Evolutionary conservation across 2,113 vertebrate genomes (phyloP), one percentile per base, ranked within the genome.

Genomic region (Sterna hirundo): DNA sequence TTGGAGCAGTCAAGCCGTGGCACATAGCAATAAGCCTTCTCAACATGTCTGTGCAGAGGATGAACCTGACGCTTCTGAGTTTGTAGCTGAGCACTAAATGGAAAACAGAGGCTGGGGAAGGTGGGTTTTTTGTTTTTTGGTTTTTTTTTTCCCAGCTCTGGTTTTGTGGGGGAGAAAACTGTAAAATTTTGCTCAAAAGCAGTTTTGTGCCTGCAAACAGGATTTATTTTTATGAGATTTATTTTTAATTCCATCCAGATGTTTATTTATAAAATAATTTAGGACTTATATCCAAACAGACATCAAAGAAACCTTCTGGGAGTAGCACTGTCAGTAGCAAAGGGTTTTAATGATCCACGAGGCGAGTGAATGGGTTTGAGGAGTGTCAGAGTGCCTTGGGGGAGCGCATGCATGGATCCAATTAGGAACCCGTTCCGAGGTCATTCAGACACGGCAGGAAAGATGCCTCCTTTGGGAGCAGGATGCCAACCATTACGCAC

Each of bases 171-270:
- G 54, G 51, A 91, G 52, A 95, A 94, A 91, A 91, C 20, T 27
- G 27, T 34, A 89, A 83, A 83, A 90, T 95, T 94, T 87, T 89
- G 17, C 62, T 96, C 89, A 88, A 86, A 91, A 95, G 84, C 66
- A 83, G 81, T 85, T 94, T 86, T 91, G 62, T 96, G 66, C 68
- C 87, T 83, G 66, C 84, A 86, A 95, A 95, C n/a, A 47, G 64
- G 60, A 90, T 95, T 97, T 91, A 88, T 94, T 95, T 96, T 96
- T 93, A 76, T 69, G 55, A 82, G 91, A 93, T 94, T 88, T 86
- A 89, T 96, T 94, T 97, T 96, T 95, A 95, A 97, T 97, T 96
- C 88, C 42, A 71, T 95, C 86, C 94, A 97, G 95, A 96, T 96
- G 97, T 85, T 95, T 95, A 89, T 94, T 94, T 96, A 91, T 94